Base-by-base conservation (phyloP, 2,797 vertebrate genomes). In the Lacerta viridis region DNA sequence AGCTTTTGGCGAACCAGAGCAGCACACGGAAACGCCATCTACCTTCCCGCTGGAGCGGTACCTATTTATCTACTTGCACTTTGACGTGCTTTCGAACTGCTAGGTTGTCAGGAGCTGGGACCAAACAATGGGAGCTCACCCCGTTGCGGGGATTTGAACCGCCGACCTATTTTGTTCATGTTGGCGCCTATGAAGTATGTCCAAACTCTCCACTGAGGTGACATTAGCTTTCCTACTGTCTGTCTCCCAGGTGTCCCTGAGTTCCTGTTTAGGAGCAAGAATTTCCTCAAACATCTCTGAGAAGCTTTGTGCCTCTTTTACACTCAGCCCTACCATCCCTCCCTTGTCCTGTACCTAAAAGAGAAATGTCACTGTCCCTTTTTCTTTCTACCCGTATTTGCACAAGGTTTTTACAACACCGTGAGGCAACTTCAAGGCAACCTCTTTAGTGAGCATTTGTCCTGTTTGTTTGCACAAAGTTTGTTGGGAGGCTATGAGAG, bases 281-380 rank as follows among this genome's bases (percentile, higher is more conserved):
- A 55, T 15, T 55, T 55, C 50, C 91, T 95, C 95, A 94, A 93
- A 92, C 94, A 80, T 95, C 76, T 68, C 92, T 88, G 90, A 93
- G 92, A 89, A 94, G 80, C 9, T 84, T 94, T 93, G 94, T 95
- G 89, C 88, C 90, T 95, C 79, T 50, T 86, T 84, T 92, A 10
- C 88, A 80, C 69, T 94, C 88, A 92, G 93, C 94, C 94, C 93
- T 95, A 93, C 69, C 83, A 77, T 86, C 77, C 91, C 88, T 29
- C 0, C 39, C 80, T 90, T 84, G 76, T 88, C 78, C 92, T 90
- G 9, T 71, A 4, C 5, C 80, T 89, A 90, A 50, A 89, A 61
- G 2, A 43, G 64, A 79, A 79, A n/a, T 50, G 29, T 69, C n/a
- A 36, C 36, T 76, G 27, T 23, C 36, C 5, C 18, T 46, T 17